These are phyloP conservation scores for Limosa lapponica DNA, from an alignment of 2,797 vertebrate species.

Conservation along the genomic window DNA sequence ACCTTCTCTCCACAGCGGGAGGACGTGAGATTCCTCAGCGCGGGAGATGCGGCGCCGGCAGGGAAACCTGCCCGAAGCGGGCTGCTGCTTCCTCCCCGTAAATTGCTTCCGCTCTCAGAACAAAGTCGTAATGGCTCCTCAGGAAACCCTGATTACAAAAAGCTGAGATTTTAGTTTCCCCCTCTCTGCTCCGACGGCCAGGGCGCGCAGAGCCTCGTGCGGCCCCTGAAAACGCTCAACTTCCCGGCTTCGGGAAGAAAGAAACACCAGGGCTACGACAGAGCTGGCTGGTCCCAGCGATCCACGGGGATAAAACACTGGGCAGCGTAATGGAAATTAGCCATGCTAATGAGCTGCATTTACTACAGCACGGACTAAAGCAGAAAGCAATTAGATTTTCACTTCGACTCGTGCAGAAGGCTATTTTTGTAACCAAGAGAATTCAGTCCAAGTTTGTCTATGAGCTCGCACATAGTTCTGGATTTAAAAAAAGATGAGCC, in stretches of 20 bases:
- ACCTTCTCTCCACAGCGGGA: fast-evolving
- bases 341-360: slow-evolving; percentile 19
- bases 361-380: slow-evolving; percentile 5
- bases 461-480: not conserved
- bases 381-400: slow-evolving; percentile 25
- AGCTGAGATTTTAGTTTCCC: not conserved
- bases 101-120: slow-evolving; percentile 34
- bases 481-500: not conserved
- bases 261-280: fast-evolving
- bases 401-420: not conserved
- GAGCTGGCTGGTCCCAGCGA: not conserved
- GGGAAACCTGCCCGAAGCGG: not conserved
- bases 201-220: not conserved
- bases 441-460: slow-evolving; percentile 15
- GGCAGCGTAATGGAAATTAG: not conserved
- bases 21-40: not conserved
- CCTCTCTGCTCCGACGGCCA: not conserved
- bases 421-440: slow-evolving; percentile 36
- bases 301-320: not conserved
- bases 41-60: not conserved
- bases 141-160: slow-evolving; percentile 45
- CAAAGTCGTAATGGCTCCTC: slow-evolving; percentile 31
- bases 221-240: not conserved
- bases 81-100: not conserved
- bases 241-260: not conserved